Evolutionary conservation across 2,888 invertebrate genomes (phyloP).

Genomic region (Lepas anatifera): DNA sequence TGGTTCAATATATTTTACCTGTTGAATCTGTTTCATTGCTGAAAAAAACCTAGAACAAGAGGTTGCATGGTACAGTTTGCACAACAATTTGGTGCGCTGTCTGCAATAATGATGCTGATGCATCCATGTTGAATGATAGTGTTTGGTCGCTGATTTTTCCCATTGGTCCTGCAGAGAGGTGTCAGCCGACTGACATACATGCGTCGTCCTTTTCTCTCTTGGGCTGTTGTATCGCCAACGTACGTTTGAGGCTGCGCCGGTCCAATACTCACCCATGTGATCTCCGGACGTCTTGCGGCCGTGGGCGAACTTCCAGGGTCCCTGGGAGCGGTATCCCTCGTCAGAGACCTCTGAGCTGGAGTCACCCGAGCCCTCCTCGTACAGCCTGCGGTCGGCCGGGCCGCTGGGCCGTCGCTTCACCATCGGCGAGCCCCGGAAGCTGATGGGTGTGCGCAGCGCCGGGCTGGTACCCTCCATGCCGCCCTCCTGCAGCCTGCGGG

Average conservation of each 20-base stretch:
- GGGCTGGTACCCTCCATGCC: neutral
- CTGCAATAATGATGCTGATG: too few species aligned
- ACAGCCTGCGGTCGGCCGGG: conserved; percentile 25
- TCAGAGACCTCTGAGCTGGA: conserved; percentile 32
- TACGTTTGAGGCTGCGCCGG: neutral
- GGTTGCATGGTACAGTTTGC: too few species aligned
- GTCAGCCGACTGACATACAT: too few species aligned
- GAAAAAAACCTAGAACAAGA: too few species aligned
- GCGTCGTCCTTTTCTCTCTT: too few species aligned
- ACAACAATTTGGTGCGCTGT: too few species aligned
- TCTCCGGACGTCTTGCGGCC: neutral
- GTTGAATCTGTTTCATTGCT: too few species aligned
- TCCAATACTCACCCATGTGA: neutral
- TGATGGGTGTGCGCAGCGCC: neutral
- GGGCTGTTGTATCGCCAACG: too few species aligned
- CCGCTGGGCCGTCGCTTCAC: conserved; percentile 26
- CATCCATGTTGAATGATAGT: too few species aligned
- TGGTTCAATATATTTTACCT: too few species aligned
- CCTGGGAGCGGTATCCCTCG: conserved; percentile 30
- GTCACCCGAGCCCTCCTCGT: conserved; percentile 28
- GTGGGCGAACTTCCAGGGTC: conserved; percentile 6
- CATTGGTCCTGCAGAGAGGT: too few species aligned
- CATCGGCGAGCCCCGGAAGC: neutral
- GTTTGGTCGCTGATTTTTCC: too few species aligned
- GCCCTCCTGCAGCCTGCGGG: neutral